Evolutionary conservation across 2,888 invertebrate genomes (phyloP), one percentile per base, ranked within the genome.

Genomic region (Balanococcus diminutus): DNA sequence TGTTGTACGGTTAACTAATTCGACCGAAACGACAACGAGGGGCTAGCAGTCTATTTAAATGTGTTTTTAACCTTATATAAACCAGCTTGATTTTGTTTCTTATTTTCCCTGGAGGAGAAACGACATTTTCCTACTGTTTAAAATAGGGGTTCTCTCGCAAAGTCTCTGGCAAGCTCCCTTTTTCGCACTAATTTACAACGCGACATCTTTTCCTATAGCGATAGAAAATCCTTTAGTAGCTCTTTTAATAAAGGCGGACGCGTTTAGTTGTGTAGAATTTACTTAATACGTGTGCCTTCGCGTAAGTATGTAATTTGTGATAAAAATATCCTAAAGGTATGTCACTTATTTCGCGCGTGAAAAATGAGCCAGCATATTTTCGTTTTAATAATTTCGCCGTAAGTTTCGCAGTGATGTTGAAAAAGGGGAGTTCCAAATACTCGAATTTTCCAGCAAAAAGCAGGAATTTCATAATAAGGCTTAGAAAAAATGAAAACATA

Each of bases 1-100:
- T 28, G 67, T 67, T 67, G n/a, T 28, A 67, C 28, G 67, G 67
- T 25, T 67, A 67, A 67, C 67, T 67, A 67, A 67, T 67, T 67
- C 67, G 19, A 28, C 5, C 67, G 28, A 67, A 67, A 67, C 67
- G 67, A 67, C 28, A 67, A 67, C 67, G 67, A 67, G 28, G 28
- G 28, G 28, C 67, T 8, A 56, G 11, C 25, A 67, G 67, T 67
- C 67, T 67, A 67, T 67, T 67, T 67, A 67, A 67, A 67, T 67
- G 67, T 67, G 67, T 67, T 67, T 67, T 67, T 67, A 67, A 61
- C 61, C 61, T 61, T 67, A 67, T 67, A 67, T 61, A 67, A 67
- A 67, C 67, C 67, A 67, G 67, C 67, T 67, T 67, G 67, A 67
- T 67, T 67, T 67, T 67, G 28, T 67, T 67, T 67, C 25, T 67